These are phyloP conservation scores for Staurois parvus DNA, from an alignment of 2,797 vertebrate genomes.

Conservation along the genomic window DNA sequence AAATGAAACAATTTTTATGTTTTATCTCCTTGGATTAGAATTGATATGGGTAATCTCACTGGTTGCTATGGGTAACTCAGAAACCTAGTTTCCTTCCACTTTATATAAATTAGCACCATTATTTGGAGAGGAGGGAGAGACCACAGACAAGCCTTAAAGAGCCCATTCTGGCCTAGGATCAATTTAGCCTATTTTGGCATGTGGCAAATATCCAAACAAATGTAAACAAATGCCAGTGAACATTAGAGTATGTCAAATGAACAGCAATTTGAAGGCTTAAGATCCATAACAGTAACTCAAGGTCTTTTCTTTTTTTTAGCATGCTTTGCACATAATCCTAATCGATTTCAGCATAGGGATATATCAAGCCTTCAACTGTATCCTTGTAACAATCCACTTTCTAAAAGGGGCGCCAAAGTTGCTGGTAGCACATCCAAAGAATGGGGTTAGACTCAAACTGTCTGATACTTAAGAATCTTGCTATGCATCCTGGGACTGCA, in stretches of 20 bases:
- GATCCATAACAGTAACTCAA: background rate
- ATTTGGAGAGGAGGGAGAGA: background rate
- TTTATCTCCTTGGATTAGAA: too few relatives aligned
- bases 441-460: background rate
- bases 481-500: constrained; percentile 32
- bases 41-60: too few relatives aligned
- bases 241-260: background rate
- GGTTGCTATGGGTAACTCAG: too few relatives aligned
- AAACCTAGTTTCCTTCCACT: too few relatives aligned
- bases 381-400: background rate
- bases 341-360: background rate
- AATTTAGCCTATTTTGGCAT: background rate
- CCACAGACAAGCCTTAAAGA: background rate
- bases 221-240: background rate
- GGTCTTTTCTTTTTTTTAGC: background rate
- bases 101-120: background rate
- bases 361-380: background rate
- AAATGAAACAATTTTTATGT: too few relatives aligned
- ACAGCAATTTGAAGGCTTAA: too few relatives aligned
- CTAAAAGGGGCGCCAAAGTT: background rate
- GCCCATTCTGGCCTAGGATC: background rate
- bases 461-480: constrained; percentile 1
- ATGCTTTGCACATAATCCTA: background rate
- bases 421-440: background rate
- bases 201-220: background rate